Evolutionary conservation across 2,888 invertebrate species (phyloP).

Genomic region (Sepiola atlantica): DNA sequence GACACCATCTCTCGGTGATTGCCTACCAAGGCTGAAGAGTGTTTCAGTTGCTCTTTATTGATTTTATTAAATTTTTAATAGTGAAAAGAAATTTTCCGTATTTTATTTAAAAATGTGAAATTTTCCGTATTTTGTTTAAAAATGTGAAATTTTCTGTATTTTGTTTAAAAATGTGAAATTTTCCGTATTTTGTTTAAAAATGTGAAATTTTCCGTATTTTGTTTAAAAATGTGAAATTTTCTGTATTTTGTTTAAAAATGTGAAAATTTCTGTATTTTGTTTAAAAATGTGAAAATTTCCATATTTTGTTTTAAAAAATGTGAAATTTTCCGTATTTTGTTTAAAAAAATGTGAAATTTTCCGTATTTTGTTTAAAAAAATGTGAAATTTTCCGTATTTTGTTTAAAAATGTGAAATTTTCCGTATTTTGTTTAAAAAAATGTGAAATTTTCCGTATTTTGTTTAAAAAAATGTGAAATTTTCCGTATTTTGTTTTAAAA

Average conservation of each 20-base stretch:
- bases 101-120: neutral
- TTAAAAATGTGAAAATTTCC: constrained; percentile 14
- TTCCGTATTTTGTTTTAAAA: too few species aligned
- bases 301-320: too few species aligned
- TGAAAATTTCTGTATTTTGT: neutral
- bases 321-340: too few species aligned
- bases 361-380: neutral
- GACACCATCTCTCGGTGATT: too few species aligned
- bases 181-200: neutral
- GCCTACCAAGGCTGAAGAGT: too few species aligned
- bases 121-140: neutral
- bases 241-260: neutral
- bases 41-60: too few species aligned
- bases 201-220: neutral
- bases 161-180: too few species aligned
- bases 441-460: neutral
- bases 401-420: too few species aligned
- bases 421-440: neutral
- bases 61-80: too few species aligned
- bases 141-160: constrained; percentile 44
- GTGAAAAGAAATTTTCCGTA: too few species aligned
- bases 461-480: constrained; percentile 4
- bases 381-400: too few species aligned
- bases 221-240: neutral
- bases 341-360: constrained; percentile 23